phyloP scores from a whole-genome alignment of 2,113 vertebrate genomes.

The Tamias sibiricus region DNA sequence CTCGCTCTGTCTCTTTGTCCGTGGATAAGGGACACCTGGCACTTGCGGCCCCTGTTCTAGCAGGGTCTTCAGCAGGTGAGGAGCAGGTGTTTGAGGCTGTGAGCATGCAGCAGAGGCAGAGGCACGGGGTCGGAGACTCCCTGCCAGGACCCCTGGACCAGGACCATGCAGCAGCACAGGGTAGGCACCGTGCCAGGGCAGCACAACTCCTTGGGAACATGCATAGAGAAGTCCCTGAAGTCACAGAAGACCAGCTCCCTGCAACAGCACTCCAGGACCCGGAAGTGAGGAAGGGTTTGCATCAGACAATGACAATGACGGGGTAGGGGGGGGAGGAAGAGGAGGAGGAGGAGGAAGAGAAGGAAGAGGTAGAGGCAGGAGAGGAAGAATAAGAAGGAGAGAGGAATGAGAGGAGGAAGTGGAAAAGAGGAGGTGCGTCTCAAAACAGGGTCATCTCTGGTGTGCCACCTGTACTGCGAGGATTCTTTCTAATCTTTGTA shows the following conservation, averaged over 20 bases:
- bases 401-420: not conserved
- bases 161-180: not conserved
- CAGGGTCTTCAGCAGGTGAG: not conserved
- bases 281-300: not conserved
- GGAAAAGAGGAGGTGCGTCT: not conserved
- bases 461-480: not conserved
- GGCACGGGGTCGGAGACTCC: not conserved
- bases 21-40: not conserved
- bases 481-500: not conserved
- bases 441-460: not conserved
- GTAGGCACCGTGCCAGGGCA: accelerated
- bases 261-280: not conserved
- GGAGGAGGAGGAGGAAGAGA: not conserved
- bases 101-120: not conserved
- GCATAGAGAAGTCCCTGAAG: accelerated
- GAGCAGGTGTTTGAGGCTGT: not conserved
- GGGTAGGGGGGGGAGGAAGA: not conserved
- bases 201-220: accelerated
- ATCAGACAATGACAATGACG: not conserved
- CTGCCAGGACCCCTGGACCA: not conserved
- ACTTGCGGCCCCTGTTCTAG: not conserved
- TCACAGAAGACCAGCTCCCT: not conserved
- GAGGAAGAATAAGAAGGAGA: too few species aligned
- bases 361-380: not conserved
- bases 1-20: not conserved